Conservation (phyloP, 2,888 invertebrate genomes). For the Nesidiocoris tenuis region DNA sequence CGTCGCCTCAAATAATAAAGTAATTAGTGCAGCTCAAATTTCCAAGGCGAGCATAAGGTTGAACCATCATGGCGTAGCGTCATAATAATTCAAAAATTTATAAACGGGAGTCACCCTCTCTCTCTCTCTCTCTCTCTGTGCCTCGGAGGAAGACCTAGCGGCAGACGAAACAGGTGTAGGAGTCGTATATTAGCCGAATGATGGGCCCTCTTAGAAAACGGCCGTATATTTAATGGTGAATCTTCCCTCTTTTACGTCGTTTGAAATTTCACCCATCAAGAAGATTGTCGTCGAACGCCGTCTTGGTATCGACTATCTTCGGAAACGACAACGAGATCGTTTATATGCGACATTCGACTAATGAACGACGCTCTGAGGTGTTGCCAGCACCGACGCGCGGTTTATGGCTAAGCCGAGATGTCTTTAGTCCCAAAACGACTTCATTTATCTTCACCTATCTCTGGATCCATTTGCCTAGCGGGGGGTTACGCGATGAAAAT, state of each 20-base stretch:
- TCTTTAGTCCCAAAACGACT: neutral
- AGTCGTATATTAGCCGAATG: neutral
- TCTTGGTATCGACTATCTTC: neutral
- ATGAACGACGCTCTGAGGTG: neutral
- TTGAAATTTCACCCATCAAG: neutral
- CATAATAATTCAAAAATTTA: neutral
- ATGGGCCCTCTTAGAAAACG: neutral
- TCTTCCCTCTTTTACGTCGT: neutral
- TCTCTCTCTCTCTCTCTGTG: no score
- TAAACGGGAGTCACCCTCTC: no score
- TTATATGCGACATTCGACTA: neutral
- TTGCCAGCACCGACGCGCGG: neutral
- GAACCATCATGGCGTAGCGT: neutral
- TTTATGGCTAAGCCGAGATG: neutral
- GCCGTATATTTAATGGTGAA: neutral
- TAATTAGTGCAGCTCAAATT: neutral
- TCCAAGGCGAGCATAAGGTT: neutral
- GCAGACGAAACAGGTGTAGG: neutral
- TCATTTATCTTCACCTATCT: neutral
- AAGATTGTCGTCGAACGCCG: neutral
- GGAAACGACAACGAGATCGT: neutral
- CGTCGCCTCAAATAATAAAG: neutral
- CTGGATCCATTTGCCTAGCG: neutral
- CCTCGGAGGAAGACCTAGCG: neutral
- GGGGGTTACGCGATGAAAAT: neutral